Evolutionary conservation across 1,140 invertebrate species (phyloP).

Genomic region (Gyrodactylus bullatarudis): DNA sequence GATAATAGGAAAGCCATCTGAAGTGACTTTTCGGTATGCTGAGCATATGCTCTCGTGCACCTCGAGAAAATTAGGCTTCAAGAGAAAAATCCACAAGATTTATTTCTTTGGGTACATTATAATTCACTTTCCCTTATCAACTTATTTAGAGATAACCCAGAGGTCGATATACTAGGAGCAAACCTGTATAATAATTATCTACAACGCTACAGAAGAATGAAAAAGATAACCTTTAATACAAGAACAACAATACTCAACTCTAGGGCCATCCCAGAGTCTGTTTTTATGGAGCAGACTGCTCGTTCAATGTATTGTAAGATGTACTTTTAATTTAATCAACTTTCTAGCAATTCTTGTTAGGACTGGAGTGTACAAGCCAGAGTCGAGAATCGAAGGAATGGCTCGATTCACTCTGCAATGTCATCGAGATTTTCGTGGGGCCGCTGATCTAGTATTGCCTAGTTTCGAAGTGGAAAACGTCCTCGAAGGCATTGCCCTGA

Average conservation of each 20-base stretch:
- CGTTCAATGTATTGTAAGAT: constrained; percentile 7
- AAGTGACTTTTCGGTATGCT: constrained; percentile 31
- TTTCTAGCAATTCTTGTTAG: constrained; percentile 15
- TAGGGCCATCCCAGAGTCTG: constrained; percentile 2
- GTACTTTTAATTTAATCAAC: background rate
- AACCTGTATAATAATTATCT: constrained; percentile 12
- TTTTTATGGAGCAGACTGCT: constrained; percentile 13
- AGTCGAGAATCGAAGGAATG: background rate
- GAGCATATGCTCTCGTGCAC: constrained; percentile 26
- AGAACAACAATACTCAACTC: background rate
- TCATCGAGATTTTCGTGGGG: background rate
- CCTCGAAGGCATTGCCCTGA: background rate
- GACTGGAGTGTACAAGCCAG: constrained; percentile 18
- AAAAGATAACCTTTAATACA: background rate
- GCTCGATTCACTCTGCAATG: background rate
- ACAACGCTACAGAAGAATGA: constrained; percentile 6
- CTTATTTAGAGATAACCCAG: constrained; percentile 11
- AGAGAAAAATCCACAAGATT: constrained; percentile 22
- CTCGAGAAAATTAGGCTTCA: constrained; percentile 22
- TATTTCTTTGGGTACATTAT: constrained; percentile 28
- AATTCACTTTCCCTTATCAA: background rate
- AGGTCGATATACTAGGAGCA: constrained; percentile 11
- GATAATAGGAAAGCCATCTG: constrained; percentile 31
- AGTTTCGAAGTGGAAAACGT: background rate
- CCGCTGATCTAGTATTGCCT: background rate